Base-by-base conservation (phyloP, 2,888 invertebrate genomes). In the Orgyia antiqua region DNA sequence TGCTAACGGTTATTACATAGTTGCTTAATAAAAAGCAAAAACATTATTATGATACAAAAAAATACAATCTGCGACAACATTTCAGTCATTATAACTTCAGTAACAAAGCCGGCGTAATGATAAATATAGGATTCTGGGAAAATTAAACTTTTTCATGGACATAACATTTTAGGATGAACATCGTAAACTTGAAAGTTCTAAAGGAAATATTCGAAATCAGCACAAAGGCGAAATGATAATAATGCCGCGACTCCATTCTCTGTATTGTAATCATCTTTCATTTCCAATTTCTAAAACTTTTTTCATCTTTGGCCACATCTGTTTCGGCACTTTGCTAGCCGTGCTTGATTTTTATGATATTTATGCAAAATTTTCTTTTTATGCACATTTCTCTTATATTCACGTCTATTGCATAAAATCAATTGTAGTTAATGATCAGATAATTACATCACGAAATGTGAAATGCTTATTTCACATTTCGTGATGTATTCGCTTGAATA, bases 301-400 rank as follows among this genome's bases (percentile, higher is more conserved):
- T 84, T 84, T 84, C 84, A 83, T 83, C 73, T 83, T 68, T 75
- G 74, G 79, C 70, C 77, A 72, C 82, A 83, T 83, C 84, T 82
- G 83, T 71, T 78, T 67, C 63, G 63, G 48, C 58, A 64, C 62
- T 68, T 68, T 58, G 58, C 56, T 51, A 58, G 59, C 50, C 56
- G 58, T 61, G 63, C 71, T 73, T 69, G 67, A 73, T 76, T 69
- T 58, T 24, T 42, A 42, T 58, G 47, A 52, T 7, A 10, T 23
- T 8, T 13, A 25, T 9, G 24, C 10, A 15, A 28, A 2, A 2
- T 23, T 9, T 23, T 24, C 10, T 21, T 17, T 24, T 24, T 10
- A 33, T 23, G 27, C 27, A 43, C 24, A 31, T 29, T 33, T 31
- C 38, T 38, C 39, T 36, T 28, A 35, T 36, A 35, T 8, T 35